Evolutionary conservation across 2,113 vertebrate species (phyloP).

Genomic region (Porphyrio hochstetteri): DNA sequence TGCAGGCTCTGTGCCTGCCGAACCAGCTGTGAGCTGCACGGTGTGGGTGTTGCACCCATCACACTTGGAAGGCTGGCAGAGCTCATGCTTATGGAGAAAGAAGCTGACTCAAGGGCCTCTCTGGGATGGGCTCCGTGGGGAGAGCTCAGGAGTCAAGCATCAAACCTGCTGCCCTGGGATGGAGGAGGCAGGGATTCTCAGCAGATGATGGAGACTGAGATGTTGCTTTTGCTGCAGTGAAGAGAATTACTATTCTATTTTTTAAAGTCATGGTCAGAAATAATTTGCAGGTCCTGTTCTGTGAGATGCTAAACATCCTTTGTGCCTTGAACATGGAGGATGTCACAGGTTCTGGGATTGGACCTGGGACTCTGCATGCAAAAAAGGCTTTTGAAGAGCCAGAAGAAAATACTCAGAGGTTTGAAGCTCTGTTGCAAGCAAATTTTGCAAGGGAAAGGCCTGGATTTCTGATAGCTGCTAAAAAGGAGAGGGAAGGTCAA

Average conservation of each 20-base stretch:
- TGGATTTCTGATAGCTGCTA: neutral
- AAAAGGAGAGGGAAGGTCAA: neutral
- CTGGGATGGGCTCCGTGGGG: neutral
- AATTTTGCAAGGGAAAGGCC: neutral
- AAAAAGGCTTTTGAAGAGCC: neutral
- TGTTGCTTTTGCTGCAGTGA: neutral
- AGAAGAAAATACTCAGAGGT: neutral
- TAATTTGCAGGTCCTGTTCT: neutral
- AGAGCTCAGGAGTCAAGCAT: neutral
- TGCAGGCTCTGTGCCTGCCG: neutral
- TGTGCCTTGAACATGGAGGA: neutral
- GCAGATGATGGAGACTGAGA: neutral
- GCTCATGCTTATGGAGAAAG: neutral
- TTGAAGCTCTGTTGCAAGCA: neutral
- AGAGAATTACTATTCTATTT: neutral
- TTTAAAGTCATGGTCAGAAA: neutral
- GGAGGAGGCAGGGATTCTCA: neutral
- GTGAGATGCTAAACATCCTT: neutral
- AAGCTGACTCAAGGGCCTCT: neutral
- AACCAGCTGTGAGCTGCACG: neutral
- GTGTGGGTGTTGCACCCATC: neutral
- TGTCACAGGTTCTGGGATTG: neutral
- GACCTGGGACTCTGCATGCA: neutral
- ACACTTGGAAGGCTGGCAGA: neutral
- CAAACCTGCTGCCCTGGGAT: neutral